phyloP scores from a whole-genome alignment of 2,113 vertebrate species.

The Balaenoptera acutorostrata region DNA sequence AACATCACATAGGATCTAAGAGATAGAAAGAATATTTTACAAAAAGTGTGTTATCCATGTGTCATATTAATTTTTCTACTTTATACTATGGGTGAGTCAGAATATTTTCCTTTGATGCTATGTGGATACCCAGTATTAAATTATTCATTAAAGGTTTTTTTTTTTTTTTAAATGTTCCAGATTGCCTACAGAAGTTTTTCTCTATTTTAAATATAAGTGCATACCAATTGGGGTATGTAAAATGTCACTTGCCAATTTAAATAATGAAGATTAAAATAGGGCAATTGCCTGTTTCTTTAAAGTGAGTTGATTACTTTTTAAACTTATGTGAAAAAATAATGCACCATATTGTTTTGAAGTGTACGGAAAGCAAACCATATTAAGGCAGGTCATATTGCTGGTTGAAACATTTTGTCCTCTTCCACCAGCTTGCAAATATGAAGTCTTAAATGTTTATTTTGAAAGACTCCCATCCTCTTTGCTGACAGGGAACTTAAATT shows the following conservation, averaged over 20 bases:
- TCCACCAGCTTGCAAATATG: not conserved
- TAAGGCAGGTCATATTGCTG: not conserved
- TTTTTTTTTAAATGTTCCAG: not conserved
- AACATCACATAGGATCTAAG: constrained; percentile 70
- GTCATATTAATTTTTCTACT: constrained; percentile 73
- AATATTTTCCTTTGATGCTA: constrained; percentile 18
- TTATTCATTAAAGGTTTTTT: constrained; percentile 26
- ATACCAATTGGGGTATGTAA: not conserved
- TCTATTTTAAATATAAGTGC: not conserved
- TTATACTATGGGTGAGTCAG: constrained; percentile 46
- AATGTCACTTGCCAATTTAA: not conserved
- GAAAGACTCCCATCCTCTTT: not conserved
- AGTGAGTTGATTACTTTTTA: not conserved
- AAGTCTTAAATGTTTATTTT: constrained; percentile 14
- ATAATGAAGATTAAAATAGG: not conserved
- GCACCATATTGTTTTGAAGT: not conserved
- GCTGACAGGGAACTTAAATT: not conserved
- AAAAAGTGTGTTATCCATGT: constrained; percentile 58
- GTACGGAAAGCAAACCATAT: not conserved
- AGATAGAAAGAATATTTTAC: constrained; percentile 64
- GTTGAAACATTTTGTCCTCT: not conserved
- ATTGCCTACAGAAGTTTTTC: not conserved
- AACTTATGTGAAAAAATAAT: not conserved
- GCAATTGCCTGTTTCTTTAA: not conserved
- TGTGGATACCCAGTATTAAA: constrained; percentile 37